A percentile compares a stretch with the other conserved stretches of the same genome.
Conservation (phyloP, 1,140 invertebrate species). For the Steinernema khuongi region DNA sequence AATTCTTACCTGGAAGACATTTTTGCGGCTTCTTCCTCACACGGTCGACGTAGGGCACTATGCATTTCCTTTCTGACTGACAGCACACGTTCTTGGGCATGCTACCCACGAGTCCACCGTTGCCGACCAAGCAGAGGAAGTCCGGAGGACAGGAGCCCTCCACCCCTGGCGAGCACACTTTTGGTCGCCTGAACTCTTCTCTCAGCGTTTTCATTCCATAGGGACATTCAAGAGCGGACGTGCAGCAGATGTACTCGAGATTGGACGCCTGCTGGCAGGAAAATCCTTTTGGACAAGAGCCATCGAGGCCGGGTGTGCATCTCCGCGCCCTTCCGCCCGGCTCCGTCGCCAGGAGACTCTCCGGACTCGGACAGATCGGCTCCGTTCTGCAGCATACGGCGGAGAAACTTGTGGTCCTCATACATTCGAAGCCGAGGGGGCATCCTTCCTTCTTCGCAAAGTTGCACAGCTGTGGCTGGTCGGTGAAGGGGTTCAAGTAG, state of each 20-base stretch:
- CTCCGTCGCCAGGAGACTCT: conserved; percentile 27
- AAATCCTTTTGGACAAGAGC: conserved; percentile 34
- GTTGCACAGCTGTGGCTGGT: conserved; percentile 40
- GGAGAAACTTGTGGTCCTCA: conserved; percentile 35
- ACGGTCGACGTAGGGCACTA: conserved; percentile 36
- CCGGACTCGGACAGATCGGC: conserved; percentile 35
- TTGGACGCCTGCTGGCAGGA: conserved; percentile 37
- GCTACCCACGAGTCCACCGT: background rate
- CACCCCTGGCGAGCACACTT: conserved; percentile 36
- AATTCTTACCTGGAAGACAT: conserved; percentile 41
- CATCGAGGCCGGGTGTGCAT: conserved; percentile 25
- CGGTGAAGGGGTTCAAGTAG: conserved; percentile 33
- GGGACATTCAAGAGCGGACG: conserved; percentile 36
- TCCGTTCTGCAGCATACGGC: conserved; percentile 37
- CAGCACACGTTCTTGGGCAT: conserved; percentile 35
- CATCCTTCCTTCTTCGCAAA: conserved; percentile 32
- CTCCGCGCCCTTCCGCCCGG: conserved; percentile 19
- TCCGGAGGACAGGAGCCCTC: conserved; percentile 34
- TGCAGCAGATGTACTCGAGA: conserved; percentile 42
- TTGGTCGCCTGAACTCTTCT: conserved; percentile 31
- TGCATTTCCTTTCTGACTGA: conserved; percentile 34
- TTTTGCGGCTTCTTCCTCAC: conserved; percentile 33
- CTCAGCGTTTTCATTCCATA: conserved; percentile 38
- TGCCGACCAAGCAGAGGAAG: conserved; percentile 26
- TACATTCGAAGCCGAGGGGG: conserved; percentile 40